Conservation (phyloP, 1,140 invertebrate genomes). For the Halesus radiatus region DNA sequence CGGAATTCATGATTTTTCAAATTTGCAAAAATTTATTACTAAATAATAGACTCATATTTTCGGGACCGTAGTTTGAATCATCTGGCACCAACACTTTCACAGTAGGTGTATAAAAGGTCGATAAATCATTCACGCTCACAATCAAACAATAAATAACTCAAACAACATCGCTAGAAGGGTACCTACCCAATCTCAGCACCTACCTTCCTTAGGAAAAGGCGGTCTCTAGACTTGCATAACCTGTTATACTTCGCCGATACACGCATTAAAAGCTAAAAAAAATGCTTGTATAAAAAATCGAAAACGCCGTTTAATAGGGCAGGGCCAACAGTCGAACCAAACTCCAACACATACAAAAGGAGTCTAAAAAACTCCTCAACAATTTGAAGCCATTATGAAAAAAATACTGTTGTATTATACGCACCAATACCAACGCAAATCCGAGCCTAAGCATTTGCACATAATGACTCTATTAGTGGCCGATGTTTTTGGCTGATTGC, state of each 20-base stretch:
- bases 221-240: conserved; percentile 54
- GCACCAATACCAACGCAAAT: conserved; percentile 39
- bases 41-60: neutral
- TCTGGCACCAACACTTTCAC: conserved; percentile 5
- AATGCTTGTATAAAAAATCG: conserved; percentile 46
- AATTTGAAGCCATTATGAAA: conserved; percentile 52
- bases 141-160: conserved; percentile 17
- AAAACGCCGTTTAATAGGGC: conserved; percentile 54
- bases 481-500: conserved; percentile 46
- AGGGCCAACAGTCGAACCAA: conserved; percentile 30
- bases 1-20: too few relatives aligned
- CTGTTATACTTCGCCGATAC: conserved; percentile 50
- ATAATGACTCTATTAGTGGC: conserved; percentile 57
- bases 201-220: conserved; percentile 47
- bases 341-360: conserved; percentile 33
- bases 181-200: conserved; percentile 38
- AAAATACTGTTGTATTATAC: conserved; percentile 12
- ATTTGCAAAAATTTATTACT: too few relatives aligned
- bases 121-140: conserved; percentile 36
- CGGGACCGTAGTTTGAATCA: neutral
- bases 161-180: conserved; percentile 6
- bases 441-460: conserved; percentile 51
- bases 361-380: conserved; percentile 37
- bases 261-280: conserved; percentile 46
- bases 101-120: conserved; percentile 5